Conservation (phyloP, 2,888 invertebrate genomes). For the Boloria selene region DNA sequence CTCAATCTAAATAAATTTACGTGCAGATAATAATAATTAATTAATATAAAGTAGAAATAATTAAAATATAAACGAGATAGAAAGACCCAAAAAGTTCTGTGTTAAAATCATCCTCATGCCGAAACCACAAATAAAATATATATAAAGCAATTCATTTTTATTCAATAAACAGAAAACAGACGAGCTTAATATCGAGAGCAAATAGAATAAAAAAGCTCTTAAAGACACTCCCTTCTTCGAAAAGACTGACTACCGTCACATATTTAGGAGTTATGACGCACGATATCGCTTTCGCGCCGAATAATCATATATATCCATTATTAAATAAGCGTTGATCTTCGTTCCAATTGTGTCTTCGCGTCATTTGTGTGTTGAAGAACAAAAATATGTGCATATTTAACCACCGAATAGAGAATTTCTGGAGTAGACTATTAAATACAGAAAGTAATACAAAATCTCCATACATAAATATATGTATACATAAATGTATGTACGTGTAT, state of each 20-base stretch:
- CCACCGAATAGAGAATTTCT: conserved; percentile 28
- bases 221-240: conserved; percentile 30
- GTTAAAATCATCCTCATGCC: too few relatives aligned
- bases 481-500: too few relatives aligned
- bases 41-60: too few relatives aligned
- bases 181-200: conserved; percentile 10
- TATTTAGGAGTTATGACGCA: conserved; percentile 31
- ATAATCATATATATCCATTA: conserved; percentile 41
- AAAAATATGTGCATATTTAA: conserved; percentile 39
- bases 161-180: conserved; percentile 7
- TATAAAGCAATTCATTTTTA: background rate
- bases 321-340: conserved; percentile 38
- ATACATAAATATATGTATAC: too few relatives aligned
- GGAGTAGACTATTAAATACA: conserved; percentile 13
- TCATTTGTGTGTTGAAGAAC: conserved; percentile 45
- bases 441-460: conserved; percentile 2
- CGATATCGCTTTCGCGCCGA: conserved; percentile 37
- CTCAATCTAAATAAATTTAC: too few relatives aligned
- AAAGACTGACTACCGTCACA: conserved; percentile 19
- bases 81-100: too few relatives aligned
- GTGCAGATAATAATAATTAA: too few relatives aligned
- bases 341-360: conserved; percentile 30
- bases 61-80: too few relatives aligned
- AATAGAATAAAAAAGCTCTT: conserved; percentile 33
- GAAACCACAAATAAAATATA: too few relatives aligned